These are phyloP conservation scores for Cebuella pygmaea DNA, from an alignment of 2,797 vertebrate genomes.

Conservation along the genomic window DNA sequence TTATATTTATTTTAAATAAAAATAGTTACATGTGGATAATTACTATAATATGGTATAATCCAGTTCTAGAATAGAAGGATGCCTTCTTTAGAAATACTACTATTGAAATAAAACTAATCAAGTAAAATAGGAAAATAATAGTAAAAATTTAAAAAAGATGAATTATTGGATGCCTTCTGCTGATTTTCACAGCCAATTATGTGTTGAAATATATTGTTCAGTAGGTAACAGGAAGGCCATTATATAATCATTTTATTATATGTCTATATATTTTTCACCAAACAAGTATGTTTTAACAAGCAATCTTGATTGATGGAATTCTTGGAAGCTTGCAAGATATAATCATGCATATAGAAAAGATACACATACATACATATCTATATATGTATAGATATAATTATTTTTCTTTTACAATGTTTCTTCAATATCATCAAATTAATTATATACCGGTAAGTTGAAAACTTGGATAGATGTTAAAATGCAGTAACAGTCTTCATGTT, in stretches of 20 bases:
- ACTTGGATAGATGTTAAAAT: neutral
- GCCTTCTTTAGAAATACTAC: neutral
- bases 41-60: neutral
- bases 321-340: neutral
- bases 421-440: neutral
- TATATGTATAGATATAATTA: neutral
- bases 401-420: neutral
- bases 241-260: neutral
- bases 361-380: neutral
- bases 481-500: neutral
- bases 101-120: neutral
- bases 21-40: neutral
- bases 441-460: neutral
- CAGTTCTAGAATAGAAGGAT: neutral
- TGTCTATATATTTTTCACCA: neutral
- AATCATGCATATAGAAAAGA: neutral
- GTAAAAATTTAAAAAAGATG: neutral
- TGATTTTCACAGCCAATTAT: neutral
- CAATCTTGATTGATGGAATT: neutral
- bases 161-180: neutral
- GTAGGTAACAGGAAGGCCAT: neutral
- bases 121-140: neutral
- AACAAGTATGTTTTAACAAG: neutral
- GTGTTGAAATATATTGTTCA: neutral
- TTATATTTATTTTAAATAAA: neutral